Base-by-base conservation (phyloP, 2,797 vertebrate species). In the Ptychobarbus kaznakovi region DNA sequence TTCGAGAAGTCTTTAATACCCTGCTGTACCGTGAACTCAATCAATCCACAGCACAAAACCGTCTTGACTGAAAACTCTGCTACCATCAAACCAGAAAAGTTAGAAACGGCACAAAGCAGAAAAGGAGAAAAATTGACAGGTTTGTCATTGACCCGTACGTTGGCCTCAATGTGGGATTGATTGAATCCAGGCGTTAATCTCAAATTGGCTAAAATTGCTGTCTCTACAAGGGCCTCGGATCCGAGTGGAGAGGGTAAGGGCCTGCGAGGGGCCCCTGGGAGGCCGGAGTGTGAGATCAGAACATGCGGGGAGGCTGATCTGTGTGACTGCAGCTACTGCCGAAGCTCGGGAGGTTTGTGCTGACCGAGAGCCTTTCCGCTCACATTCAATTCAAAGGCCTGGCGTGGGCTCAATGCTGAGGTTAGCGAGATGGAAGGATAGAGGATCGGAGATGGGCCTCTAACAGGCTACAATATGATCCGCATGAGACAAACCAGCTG, bases 351-450 rank as follows among this genome's bases (percentile, higher is more conserved):
- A 89, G 89, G 90, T 94, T 95, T 95, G 92, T 95, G 95, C 95
- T 95, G 94, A 95, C 94, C 92, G 58, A 92, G 93, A 92, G 92
- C 91, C 91, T 95, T 95, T 90, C 93, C 89, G 89, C 89, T 91
- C 63, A 89, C 92, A 89, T 95, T 95, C 92, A 94, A 94, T 93
- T 95, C 92, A 94, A 93, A 95, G 92, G 89, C 88, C 90, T 94
- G 93, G 94, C 92, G 81, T 49, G 69, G 90, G 76, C 89, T 94
- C 94, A 91, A 76, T 94, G 94, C 94, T 95, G 93, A 95, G 93
- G 92, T 93, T 86, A 90, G 93, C 93, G 92, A 88, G 91, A 93
- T 89, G 89, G 90, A 91, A 90, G 91, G 93, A 94, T 88, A 89
- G 87, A 42, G 86, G 63, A 84, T 81, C 86, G 83, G 90, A 77